phyloP scores from a whole-genome alignment of 2,113 vertebrate genomes.

The Cnemophilus loriae region DNA sequence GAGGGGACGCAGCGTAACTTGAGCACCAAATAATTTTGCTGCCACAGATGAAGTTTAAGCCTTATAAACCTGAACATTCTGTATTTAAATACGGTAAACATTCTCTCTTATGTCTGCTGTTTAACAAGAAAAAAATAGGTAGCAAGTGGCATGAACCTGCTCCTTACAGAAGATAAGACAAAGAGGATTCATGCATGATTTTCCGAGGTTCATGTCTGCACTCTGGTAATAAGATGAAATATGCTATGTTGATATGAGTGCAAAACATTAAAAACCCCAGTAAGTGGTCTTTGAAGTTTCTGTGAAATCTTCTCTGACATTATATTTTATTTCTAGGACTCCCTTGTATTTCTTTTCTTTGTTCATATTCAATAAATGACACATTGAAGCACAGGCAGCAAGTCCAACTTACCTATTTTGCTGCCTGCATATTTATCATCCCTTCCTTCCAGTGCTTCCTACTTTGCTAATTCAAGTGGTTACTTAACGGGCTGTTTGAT shows the following conservation, averaged over 20 bases:
- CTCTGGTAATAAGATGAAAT: neutral
- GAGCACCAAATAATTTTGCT: conserved; percentile 36
- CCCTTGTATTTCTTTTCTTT: neutral
- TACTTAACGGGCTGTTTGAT: neutral
- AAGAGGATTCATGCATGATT: neutral
- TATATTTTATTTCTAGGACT: neutral
- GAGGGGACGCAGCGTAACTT: neutral
- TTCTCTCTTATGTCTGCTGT: neutral
- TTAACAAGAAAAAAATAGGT: neutral
- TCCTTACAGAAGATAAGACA: neutral
- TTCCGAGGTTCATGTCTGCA: neutral
- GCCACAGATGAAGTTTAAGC: neutral
- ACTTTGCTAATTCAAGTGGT: neutral
- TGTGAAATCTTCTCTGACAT: neutral
- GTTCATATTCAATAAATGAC: neutral
- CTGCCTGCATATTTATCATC: accelerated
- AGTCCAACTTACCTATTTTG: neutral
- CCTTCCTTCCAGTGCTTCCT: neutral
- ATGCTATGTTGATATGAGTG: neutral
- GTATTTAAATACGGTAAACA: conserved; percentile 8
- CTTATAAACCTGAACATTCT: neutral
- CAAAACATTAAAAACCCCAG: neutral
- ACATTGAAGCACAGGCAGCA: neutral
- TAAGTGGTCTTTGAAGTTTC: neutral
- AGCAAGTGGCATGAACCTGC: neutral